phyloP scores from a whole-genome alignment of 1,140 invertebrate species.

The Ips nitidus region DNA sequence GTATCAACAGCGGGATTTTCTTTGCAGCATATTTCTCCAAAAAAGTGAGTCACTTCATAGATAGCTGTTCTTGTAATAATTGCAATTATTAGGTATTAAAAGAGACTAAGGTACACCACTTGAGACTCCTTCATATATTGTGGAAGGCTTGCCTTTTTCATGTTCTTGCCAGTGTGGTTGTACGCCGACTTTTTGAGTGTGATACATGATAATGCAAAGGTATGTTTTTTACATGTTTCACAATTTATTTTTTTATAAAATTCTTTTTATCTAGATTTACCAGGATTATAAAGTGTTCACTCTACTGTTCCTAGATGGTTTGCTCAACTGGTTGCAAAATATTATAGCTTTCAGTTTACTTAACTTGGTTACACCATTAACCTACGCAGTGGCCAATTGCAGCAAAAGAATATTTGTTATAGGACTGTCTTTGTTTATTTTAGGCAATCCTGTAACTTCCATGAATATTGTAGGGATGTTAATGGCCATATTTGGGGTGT shows the following conservation, averaged over 20 bases:
- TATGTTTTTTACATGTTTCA: constrained; percentile 25
- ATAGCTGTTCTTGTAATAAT: background rate
- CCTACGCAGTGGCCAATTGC: constrained; percentile 93
- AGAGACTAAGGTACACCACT: constrained; percentile 86
- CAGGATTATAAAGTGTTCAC: constrained; percentile 58
- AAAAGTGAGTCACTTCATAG: constrained; percentile 61
- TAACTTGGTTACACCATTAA: constrained; percentile 84
- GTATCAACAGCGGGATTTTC: constrained; percentile 89
- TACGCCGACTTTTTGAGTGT: constrained; percentile 71
- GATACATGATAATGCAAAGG: constrained; percentile 61
- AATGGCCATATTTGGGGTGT: constrained; percentile 85
- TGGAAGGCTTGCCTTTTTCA: constrained; percentile 75
- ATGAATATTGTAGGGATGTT: constrained; percentile 90
- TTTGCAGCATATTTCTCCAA: constrained; percentile 93
- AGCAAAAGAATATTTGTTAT: constrained; percentile 96
- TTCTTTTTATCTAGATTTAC: constrained; percentile 49
- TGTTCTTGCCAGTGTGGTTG: constrained; percentile 90
- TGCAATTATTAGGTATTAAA: constrained; percentile 59
- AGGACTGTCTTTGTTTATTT: constrained; percentile 79
- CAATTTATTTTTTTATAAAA: constrained; percentile 23
- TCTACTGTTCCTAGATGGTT: constrained; percentile 79
- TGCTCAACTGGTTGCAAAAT: constrained; percentile 93
- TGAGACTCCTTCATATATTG: constrained; percentile 81
- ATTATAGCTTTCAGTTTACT: constrained; percentile 93
- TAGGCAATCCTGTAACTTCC: constrained; percentile 89